phyloP scores from a whole-genome alignment of 2,797 vertebrate species.

The Leucoraja ocellata region DNA sequence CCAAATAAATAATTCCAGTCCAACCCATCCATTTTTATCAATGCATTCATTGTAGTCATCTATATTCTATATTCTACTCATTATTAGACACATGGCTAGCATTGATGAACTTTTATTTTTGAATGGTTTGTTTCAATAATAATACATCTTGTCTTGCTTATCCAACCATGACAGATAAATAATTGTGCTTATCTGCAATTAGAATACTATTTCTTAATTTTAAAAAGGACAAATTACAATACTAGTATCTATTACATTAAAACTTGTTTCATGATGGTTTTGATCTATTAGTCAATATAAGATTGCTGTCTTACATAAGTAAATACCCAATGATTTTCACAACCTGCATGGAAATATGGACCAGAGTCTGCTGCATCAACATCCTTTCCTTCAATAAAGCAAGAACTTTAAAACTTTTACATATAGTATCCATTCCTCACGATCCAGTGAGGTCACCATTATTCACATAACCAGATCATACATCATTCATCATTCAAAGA shows the following conservation, averaged over 20 bases:
- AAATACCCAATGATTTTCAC: constrained; percentile 4
- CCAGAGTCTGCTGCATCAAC: not conserved
- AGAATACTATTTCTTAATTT: not conserved
- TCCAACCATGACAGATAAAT: not conserved
- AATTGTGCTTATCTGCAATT: not conserved
- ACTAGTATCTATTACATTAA: not conserved
- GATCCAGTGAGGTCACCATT: constrained; percentile 7
- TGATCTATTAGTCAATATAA: not conserved
- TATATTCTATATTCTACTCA: not conserved
- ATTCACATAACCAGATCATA: not conserved
- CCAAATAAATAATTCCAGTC: not conserved
- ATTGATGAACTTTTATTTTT: not conserved
- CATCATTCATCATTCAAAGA: not conserved
- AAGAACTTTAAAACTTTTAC: not conserved
- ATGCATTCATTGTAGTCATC: not conserved
- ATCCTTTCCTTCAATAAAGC: constrained; percentile 24
- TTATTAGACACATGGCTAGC: not conserved
- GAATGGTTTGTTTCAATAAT: constrained; percentile 6
- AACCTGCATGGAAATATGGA: not conserved
- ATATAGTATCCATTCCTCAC: not conserved
- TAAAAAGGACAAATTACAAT: constrained; percentile 17
- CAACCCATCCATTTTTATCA: constrained; percentile 15
- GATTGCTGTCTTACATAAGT: not conserved
- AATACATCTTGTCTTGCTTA: constrained; percentile 24
- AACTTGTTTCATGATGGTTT: not conserved